Evolutionary conservation across 1,140 invertebrate species (phyloP).

Genomic region (Tetragonula clypearis): DNA sequence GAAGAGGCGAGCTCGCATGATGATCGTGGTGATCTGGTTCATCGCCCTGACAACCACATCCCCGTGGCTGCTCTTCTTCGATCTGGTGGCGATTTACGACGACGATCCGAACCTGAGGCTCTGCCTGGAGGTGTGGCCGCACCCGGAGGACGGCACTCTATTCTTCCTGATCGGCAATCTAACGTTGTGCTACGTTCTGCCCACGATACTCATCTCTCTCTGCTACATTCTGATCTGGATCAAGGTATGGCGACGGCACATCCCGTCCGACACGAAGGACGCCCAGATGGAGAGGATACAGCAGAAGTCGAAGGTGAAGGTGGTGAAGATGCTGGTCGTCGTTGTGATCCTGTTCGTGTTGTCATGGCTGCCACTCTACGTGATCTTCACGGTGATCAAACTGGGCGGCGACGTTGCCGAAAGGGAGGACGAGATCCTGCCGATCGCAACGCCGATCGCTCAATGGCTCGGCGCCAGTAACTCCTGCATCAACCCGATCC

Average conservation of each 20-base stretch:
- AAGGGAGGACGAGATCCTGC: slow-evolving; percentile 90
- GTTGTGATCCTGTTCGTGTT: slow-evolving; percentile 97
- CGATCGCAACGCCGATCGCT: slow-evolving; percentile 93
- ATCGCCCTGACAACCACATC: slow-evolving; percentile 91
- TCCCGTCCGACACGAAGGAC: slow-evolving; percentile 95
- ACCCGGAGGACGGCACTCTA: slow-evolving; percentile 88
- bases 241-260: slow-evolving; percentile 92
- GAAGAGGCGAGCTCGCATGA: slow-evolving; percentile 90
- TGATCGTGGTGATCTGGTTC: slow-evolving; percentile 96
- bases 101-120: slow-evolving; percentile 87
- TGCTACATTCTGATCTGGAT: slow-evolving; percentile 97
- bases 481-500: slow-evolving; percentile 97
- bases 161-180: slow-evolving; percentile 96
- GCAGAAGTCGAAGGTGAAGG: slow-evolving; percentile 96
- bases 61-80: slow-evolving; percentile 95
- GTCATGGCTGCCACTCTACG: slow-evolving; percentile 97
- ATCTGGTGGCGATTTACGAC: slow-evolving; percentile 88
- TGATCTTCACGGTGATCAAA: slow-evolving; percentile 93
- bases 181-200: slow-evolving; percentile 95
- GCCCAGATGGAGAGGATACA: slow-evolving; percentile 95
- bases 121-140: slow-evolving; percentile 94
- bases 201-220: slow-evolving; percentile 93
- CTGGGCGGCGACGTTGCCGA: slow-evolving; percentile 87
- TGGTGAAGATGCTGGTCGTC: slow-evolving; percentile 97
- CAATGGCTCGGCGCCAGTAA: slow-evolving; percentile 98